phyloP scores from a whole-genome alignment of 2,113 vertebrate species.

The Oplegnathus fasciatus region DNA sequence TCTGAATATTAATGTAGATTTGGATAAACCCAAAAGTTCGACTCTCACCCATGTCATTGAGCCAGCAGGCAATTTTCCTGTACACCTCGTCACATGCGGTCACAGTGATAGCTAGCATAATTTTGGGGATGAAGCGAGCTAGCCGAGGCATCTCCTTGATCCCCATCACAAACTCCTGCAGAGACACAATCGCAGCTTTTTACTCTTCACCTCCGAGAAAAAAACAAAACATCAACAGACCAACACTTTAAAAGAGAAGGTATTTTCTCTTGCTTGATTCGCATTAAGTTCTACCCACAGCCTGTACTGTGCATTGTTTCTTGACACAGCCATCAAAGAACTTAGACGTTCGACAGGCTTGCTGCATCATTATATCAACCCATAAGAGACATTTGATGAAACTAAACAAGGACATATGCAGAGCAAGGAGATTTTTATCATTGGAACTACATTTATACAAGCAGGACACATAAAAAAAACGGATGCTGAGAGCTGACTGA shows the following conservation, averaged over 20 bases:
- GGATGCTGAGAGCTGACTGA: conserved; percentile 66
- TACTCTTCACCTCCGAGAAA: background rate
- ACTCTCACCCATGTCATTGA: conserved; percentile 95
- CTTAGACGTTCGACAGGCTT: background rate
- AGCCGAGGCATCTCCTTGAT: conserved; percentile 93
- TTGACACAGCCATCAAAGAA: background rate
- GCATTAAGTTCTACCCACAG: background rate
- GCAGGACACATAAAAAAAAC: background rate
- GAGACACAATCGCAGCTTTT: conserved; percentile 35
- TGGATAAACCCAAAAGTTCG: background rate
- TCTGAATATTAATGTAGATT: background rate
- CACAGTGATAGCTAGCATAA: conserved; percentile 94
- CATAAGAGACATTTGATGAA: background rate
- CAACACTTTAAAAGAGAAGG: background rate
- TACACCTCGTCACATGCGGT: conserved; percentile 94
- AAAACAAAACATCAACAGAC: background rate
- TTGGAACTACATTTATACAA: background rate
- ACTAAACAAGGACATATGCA: background rate
- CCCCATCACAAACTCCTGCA: conserved; percentile 93
- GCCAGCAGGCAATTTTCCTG: conserved; percentile 96
- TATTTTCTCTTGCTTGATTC: background rate
- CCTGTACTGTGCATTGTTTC: background rate
- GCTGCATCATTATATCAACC: background rate
- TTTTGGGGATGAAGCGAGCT: conserved; percentile 94
- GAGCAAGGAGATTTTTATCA: background rate